Evolutionary conservation across 2,888 invertebrate species (phyloP), one percentile per base, ranked within the genome.

Genomic region (Andricus quercusramuli): DNA sequence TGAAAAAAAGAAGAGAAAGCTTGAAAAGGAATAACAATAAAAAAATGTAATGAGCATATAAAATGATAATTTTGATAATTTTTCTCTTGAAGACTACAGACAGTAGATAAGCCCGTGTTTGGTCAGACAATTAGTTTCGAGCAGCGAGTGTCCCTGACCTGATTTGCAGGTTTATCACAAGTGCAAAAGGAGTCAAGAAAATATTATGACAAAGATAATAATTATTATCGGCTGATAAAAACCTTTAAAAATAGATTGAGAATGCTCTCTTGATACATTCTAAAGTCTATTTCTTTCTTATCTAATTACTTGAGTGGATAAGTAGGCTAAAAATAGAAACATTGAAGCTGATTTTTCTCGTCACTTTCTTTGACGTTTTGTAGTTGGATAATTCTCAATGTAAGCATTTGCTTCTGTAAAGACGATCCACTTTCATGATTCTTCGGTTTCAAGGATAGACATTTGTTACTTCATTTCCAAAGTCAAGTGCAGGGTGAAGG

Each of bases 401-500:
- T n/a, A 41, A 41, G 41, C 67, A 13, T 37, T 37, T 67, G 41
- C 37, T 66, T 66, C 37, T 37, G 37, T 41, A 44, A 22, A 41
- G 67, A 37, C n/a, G 41, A n/a, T n/a, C 37, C 41, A 67, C 41
- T 67, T 67, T 67, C 41, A 67, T 67, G 67, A 67, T 67, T 67
- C n/a, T 67, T 67, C 22, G 13, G 11, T 13, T 67, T 41, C 37
- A 67, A 41, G 37, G 37, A 67, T n/a, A 67, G n/a, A n/a, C 67
- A 67, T 67, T 67, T 5, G 41, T 67, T 41, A 41, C 41, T 67
- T 67, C 32, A 67, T 67, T 67, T 11, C 13, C 41, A 67, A 67
- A 67, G 67, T 41, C 67, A 67, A 67, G 67, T 67, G n/a, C 67
- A 67, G 41, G 41, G 67, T 67, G n/a, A 67, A 67, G 67, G 41